phyloP scores from a whole-genome alignment of 2,113 vertebrate genomes.

The Pithys albifrons region DNA sequence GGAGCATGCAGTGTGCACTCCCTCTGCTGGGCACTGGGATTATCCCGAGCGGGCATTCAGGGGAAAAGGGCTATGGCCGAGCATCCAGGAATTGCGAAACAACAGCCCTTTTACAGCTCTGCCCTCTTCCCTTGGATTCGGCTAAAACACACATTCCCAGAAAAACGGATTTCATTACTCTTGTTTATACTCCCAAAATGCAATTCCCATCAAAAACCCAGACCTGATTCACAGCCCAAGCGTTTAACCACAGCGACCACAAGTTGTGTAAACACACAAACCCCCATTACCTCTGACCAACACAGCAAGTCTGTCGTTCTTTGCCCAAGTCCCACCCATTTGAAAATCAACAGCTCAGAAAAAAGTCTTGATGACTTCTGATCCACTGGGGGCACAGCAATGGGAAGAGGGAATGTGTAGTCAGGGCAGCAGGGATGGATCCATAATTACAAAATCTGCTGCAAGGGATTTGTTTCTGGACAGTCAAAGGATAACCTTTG shows the following conservation, averaged over 20 bases:
- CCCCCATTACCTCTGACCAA: background rate
- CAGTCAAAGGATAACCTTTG: background rate
- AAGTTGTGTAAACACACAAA: background rate
- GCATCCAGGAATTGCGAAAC: rapidly evolving
- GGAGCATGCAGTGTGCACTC: conserved; percentile 46
- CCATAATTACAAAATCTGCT: background rate
- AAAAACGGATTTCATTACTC: background rate
- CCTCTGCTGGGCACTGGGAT: conserved; percentile 63
- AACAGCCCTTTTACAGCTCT: background rate
- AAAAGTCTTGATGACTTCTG: background rate
- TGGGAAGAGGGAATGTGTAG: background rate
- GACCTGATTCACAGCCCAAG: background rate
- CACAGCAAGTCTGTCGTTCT: background rate
- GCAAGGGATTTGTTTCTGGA: background rate
- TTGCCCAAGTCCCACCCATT: rapidly evolving
- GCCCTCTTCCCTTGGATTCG: background rate
- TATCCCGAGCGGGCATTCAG: background rate
- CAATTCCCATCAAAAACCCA: background rate
- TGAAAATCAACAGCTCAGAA: background rate
- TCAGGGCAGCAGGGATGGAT: background rate
- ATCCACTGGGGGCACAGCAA: background rate
- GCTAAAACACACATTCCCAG: background rate
- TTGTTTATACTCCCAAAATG: background rate
- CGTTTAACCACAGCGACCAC: background rate
- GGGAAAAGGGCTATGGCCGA: rapidly evolving